Conservation (phyloP, 2,797 vertebrate genomes). For the Pampus argenteus region DNA sequence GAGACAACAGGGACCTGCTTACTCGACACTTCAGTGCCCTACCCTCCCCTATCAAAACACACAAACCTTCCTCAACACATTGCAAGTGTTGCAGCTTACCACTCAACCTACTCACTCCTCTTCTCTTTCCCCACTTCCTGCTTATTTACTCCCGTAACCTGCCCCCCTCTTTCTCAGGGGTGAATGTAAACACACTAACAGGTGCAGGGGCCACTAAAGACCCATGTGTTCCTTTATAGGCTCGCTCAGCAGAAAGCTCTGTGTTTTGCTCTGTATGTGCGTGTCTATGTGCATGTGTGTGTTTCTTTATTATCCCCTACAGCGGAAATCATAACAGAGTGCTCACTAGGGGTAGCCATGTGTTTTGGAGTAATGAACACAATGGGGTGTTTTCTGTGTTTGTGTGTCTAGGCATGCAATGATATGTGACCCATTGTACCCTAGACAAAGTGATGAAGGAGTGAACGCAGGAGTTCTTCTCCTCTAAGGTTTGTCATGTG, state of each 20-base stretch:
- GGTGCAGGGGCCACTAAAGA: conserved; percentile 72
- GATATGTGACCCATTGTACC: conserved; percentile 71
- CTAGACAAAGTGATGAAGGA: conserved; percentile 61
- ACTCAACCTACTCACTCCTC: conserved; percentile 32
- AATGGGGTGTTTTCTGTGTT: conserved; percentile 70
- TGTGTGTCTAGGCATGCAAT: conserved; percentile 62
- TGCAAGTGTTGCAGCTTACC: conserved; percentile 15
- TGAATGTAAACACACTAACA: conserved; percentile 76
- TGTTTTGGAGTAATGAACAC: conserved; percentile 70
- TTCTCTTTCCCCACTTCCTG: conserved; percentile 26
- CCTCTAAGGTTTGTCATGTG: conserved; percentile 18
- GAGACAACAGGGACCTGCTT: conserved; percentile 53
- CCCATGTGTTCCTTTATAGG: conserved; percentile 63
- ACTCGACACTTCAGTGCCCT: conserved; percentile 49
- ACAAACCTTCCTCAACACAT: conserved; percentile 36
- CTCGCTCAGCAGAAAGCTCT: conserved; percentile 43
- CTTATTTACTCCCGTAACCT: conserved; percentile 52
- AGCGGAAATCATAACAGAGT: conserved; percentile 67
- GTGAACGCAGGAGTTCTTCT: conserved; percentile 52
- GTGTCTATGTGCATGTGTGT: conserved; percentile 6
- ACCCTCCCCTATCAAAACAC: conserved; percentile 52
- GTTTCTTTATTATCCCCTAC: conserved; percentile 56
- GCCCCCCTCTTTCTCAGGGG: conserved; percentile 43
- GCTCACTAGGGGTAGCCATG: conserved; percentile 61
- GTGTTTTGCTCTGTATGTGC: conserved; percentile 37